Evolutionary conservation across 2,888 invertebrate genomes (phyloP), one percentile per base, ranked within the genome.

Genomic region (Panopea generosa): DNA sequence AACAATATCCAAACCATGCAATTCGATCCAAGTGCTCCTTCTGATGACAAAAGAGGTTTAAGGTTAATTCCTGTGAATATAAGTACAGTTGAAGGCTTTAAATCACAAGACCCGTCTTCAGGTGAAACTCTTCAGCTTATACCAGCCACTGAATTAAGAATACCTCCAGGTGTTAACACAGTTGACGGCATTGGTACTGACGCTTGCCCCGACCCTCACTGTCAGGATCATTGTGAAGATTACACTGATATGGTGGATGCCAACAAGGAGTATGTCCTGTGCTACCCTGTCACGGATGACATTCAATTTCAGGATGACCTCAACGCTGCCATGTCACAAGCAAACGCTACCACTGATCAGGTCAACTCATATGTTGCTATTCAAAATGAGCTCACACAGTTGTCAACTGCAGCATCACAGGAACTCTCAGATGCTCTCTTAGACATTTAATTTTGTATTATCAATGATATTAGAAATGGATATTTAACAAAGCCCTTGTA

Each of bases 221-320:
- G 63, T 43, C 20, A 20, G 16, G 65, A 65, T 33, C 18, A 43
- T 18, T 65, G 65, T 55, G 55, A 53, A 9, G 56, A 55, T 27
- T 65, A 55, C 43, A 45, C 55, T 4, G 56, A 24, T 11, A 55
- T 47, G 4, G 18, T 38, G 18, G 65, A 65, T 29, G 22, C 55
- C 4, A 56, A 55, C 18, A 65, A 56, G 33, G 65, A 65, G 20
- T 65, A 20, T 16, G 24, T 56, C 16, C 56, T 65, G 1, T 27
- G 43, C 22, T 55, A 65, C 20, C 65, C 65, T 2, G 65, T 56
- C 18, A 55, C 43, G 14, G 65, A 56, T 20, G 65, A 55, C 16
- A 43, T 65, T 1, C 38, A 50, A 4, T 65, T 65, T 43, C 55
- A 55, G 22, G 65, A 65, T 43, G 65, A 26, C 24, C 52, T 52